Percentiles rank a stretch among this genome's conserved stretches.
phyloP scores from a whole-genome alignment of 1,140 invertebrate genomes.

The Paracyclopina nana region DNA sequence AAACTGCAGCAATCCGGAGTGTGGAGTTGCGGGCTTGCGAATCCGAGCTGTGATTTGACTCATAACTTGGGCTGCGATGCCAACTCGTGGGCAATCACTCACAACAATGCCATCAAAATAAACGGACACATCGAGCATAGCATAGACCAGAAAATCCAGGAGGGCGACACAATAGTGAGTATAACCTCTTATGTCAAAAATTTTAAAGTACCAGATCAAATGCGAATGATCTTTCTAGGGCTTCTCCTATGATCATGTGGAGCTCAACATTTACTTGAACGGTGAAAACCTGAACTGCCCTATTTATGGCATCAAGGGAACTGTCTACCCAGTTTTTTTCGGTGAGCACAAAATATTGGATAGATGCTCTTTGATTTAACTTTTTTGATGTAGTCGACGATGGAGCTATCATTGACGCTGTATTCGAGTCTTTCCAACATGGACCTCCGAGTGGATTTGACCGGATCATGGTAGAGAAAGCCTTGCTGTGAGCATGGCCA shows the following conservation, averaged over 20 bases:
- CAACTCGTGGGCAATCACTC: slow-evolving; percentile 80
- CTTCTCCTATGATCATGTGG: slow-evolving; percentile 84
- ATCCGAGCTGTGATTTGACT: slow-evolving; percentile 28
- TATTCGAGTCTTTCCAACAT: slow-evolving; percentile 68
- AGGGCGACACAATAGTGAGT: slow-evolving; percentile 78
- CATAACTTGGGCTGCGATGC: slow-evolving; percentile 49
- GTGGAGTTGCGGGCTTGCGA: slow-evolving; percentile 86
- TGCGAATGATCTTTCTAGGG: slow-evolving; percentile 36
- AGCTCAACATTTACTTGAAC: slow-evolving; percentile 88
- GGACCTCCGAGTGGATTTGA: slow-evolving; percentile 72
- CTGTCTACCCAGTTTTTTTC: slow-evolving; percentile 77
- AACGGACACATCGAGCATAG: slow-evolving; percentile 57
- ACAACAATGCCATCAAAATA: slow-evolving; percentile 65
- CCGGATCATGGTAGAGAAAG: slow-evolving; percentile 91
- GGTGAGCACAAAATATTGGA: slow-evolving; percentile 39
- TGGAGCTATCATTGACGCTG: slow-evolving; percentile 85
- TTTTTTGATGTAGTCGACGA: slow-evolving; percentile 64
- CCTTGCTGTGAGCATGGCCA: slow-evolving; percentile 69
- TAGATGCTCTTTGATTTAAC: too few relatives aligned
- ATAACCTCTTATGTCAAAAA: slow-evolving; percentile 18
- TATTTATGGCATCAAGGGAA: slow-evolving; percentile 69
- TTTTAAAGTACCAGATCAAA: background rate
- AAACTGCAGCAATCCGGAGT: slow-evolving; percentile 86
- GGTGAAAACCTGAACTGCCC: slow-evolving; percentile 64
- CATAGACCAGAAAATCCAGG: slow-evolving; percentile 42